phyloP scores from a whole-genome alignment of 1,140 invertebrate species.

The Anthonomus grandis region DNA sequence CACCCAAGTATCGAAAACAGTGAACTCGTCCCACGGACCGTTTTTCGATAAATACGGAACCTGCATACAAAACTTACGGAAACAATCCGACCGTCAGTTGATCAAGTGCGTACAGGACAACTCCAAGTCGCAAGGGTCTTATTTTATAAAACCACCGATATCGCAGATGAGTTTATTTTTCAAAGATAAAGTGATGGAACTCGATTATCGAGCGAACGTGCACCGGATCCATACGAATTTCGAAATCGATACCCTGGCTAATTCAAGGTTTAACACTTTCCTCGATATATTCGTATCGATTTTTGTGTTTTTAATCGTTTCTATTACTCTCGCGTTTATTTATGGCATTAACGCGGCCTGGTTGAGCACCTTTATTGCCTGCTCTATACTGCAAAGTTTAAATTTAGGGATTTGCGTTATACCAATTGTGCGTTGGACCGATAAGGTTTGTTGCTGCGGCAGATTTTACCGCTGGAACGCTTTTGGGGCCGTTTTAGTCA shows the following conservation, averaged over 20 bases:
- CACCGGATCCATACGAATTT: conserved; percentile 65
- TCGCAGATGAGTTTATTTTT: conserved; percentile 81
- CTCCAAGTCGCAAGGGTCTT: conserved; percentile 73
- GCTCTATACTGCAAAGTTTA: conserved; percentile 61
- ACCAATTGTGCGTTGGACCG: conserved; percentile 54
- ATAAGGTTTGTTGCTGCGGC: conserved; percentile 52
- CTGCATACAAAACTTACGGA: conserved; percentile 75
- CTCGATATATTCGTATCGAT: conserved; percentile 81
- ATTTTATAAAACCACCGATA: conserved; percentile 86
- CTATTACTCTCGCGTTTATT: conserved; percentile 64
- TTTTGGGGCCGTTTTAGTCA: conserved; percentile 77
- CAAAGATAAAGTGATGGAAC: conserved; percentile 75
- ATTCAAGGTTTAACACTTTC: conserved; percentile 83
- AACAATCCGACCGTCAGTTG: conserved; percentile 82
- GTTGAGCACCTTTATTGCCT: conserved; percentile 56
- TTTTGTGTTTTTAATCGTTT: conserved; percentile 66
- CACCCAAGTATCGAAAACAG: conserved; percentile 31
- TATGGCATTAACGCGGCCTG: conserved; percentile 56
- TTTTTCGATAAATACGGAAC: conserved; percentile 57
- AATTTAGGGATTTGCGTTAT: conserved; percentile 62
- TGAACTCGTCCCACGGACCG: conserved; percentile 44
- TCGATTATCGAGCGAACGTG: conserved; percentile 80
- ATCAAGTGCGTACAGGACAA: conserved; percentile 81
- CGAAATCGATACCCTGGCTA: conserved; percentile 72
- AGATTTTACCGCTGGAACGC: conserved; percentile 88